These are phyloP conservation scores for Hemicentrotus pulcherrimus DNA, from an alignment of 35 echinoderm and acorn worm species.

Conservation along the genomic window DNA sequence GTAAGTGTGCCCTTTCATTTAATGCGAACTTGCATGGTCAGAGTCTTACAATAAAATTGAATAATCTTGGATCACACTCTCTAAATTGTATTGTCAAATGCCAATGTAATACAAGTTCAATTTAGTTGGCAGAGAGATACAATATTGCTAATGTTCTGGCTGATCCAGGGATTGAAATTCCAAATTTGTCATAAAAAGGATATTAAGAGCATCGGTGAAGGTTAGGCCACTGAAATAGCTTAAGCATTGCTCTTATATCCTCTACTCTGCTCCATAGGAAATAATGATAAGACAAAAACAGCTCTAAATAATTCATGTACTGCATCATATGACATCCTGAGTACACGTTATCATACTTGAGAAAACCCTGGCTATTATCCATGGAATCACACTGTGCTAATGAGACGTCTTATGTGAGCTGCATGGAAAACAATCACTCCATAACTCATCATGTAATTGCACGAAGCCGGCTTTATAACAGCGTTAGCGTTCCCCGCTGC, in stretches of 20 bases:
- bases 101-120: neutral
- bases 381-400: neutral
- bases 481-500: neutral
- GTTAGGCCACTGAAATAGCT: neutral
- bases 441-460: neutral
- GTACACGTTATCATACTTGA: neutral
- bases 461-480: neutral
- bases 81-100: neutral
- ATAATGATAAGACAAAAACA: neutral
- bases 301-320: neutral
- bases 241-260: neutral
- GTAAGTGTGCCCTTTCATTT: neutral
- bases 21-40: neutral
- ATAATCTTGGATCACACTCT: neutral
- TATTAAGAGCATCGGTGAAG: neutral
- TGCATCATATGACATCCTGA: neutral
- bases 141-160: neutral
- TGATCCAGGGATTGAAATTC: neutral
- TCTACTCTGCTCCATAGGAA: neutral
- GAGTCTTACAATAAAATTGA: neutral
- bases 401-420: neutral
- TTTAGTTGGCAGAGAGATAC: neutral
- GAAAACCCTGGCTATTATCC: neutral
- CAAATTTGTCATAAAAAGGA: neutral
- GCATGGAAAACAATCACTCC: conserved; percentile 16